Base-by-base conservation (phyloP, 2,113 vertebrate species). In the Artemisiospiza belli region DNA sequence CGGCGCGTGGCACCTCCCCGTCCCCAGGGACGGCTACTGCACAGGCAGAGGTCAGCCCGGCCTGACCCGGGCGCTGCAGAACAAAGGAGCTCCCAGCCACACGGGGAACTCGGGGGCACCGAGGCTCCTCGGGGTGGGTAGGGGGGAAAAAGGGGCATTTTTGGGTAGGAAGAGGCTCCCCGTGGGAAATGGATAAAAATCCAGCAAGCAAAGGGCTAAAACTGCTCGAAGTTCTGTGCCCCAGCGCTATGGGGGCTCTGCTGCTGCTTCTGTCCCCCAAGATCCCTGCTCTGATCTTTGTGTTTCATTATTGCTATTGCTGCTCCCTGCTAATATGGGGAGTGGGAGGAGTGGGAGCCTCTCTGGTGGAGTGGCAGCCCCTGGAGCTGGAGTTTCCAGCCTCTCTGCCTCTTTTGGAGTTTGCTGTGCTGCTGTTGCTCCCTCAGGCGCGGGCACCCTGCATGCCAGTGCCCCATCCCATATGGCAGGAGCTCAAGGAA, bases 381-480 rank as follows among this genome's bases (percentile, higher is more conserved):
- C 35, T 52, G 46, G 57, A 72, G 41, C 30, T 6, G 33, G 41
- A 66, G 89, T 92, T 97, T 92, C 78, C 19, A 8, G 69, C 70
- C 24, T 41, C 59, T 62, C 22, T 47, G 3, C 47, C 47, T 15
- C 31, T 80, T 81, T 24, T 46, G 69, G 83, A 78, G 80, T 87
- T 95, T 94, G 57, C 83, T 77, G 83, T 7, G 59, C 54, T 81
- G 68, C 70, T 8, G 3, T 49, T 17, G 5, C 35, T 69, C 13
- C 67, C 18, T 35, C 5, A 0, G 57, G 33, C 67, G 63, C 27
- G 46, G 0, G 51, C 63, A 64, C 49, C 68, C 44, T 52, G 27
- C 54, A 33, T 0, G 0, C 31, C 0, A 0, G 10, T 39, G 18
- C 47, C 6, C 2, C 0, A 0, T 72, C 24, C 69, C 2, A 1